Percentiles rank a stretch among this genome's conserved stretches.
Evolutionary conservation across 2,888 invertebrate genomes (phyloP).

Genomic region (Stenurella melanura): DNA sequence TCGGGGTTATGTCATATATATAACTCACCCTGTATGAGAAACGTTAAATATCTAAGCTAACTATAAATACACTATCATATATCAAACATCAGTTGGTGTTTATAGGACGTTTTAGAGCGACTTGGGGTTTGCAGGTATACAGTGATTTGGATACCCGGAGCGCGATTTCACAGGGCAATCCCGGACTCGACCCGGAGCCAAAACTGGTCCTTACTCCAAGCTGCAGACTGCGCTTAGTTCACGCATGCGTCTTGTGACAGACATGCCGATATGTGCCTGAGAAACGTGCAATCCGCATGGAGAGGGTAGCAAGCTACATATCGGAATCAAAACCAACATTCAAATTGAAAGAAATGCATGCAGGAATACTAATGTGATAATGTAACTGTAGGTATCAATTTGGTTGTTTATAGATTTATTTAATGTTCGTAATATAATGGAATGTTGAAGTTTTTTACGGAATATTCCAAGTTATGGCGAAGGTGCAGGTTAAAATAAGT

Average conservation of each 20-base stretch:
- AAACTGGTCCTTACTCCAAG: slow-evolving; percentile 63
- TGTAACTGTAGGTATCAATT: too few relatives aligned
- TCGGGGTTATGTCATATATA: slow-evolving; percentile 28
- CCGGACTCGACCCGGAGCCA: slow-evolving; percentile 68
- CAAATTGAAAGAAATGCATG: background rate
- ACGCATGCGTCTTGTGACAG: slow-evolving; percentile 59
- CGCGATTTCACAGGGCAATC: slow-evolving; percentile 53
- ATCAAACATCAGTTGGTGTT: slow-evolving; percentile 37
- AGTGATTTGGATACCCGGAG: slow-evolving; percentile 49
- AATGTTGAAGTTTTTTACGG: too few relatives aligned
- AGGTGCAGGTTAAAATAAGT: too few relatives aligned
- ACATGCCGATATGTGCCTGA: slow-evolving; percentile 31
- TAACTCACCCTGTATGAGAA: slow-evolving; percentile 31
- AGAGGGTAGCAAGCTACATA: background rate
- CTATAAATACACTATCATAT: slow-evolving; percentile 25
- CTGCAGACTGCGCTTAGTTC: slow-evolving; percentile 64
- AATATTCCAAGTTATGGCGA: too few relatives aligned
- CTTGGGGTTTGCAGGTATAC: slow-evolving; percentile 42
- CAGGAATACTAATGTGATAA: background rate
- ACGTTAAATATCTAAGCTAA: slow-evolving; percentile 20
- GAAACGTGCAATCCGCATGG: slow-evolving; percentile 42
- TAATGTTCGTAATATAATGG: too few relatives aligned
- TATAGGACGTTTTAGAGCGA: slow-evolving; percentile 39
- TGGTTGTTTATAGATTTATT: too few relatives aligned
- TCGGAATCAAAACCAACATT: background rate